phyloP scores from a whole-genome alignment of 2,888 invertebrate species.

The Melieria crassipennis region DNA sequence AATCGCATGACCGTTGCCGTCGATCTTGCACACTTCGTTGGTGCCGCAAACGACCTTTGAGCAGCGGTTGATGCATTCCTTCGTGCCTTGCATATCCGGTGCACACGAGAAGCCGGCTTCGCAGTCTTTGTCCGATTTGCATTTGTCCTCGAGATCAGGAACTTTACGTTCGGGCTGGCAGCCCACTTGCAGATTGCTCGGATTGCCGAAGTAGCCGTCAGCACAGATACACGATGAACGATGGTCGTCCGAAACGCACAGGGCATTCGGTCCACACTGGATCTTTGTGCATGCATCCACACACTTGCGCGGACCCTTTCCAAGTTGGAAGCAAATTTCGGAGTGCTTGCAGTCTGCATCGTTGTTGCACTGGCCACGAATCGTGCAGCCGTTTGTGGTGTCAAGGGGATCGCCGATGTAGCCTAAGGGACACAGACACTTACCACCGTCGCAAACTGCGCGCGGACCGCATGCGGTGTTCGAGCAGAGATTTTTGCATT shows the following conservation, averaged over 20 bases:
- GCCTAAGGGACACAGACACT: slow-evolving; percentile 82
- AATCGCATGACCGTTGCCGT: slow-evolving; percentile 74
- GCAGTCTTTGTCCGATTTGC: slow-evolving; percentile 78
- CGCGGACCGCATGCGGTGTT: slow-evolving; percentile 82
- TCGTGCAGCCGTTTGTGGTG: slow-evolving; percentile 74
- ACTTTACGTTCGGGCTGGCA: slow-evolving; percentile 78
- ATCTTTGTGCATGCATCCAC: slow-evolving; percentile 87
- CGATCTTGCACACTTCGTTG: slow-evolving; percentile 81
- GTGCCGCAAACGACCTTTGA: slow-evolving; percentile 82
- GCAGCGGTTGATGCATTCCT: slow-evolving; percentile 82
- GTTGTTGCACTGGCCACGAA: slow-evolving; percentile 80
- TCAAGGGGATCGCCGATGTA: slow-evolving; percentile 81
- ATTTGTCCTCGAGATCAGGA: slow-evolving; percentile 70
- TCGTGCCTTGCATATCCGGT: slow-evolving; percentile 71
- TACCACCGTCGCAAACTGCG: slow-evolving; percentile 82
- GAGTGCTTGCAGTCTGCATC: slow-evolving; percentile 84
- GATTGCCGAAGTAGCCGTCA: slow-evolving; percentile 84
- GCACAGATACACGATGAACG: slow-evolving; percentile 87
- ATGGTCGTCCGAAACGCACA: slow-evolving; percentile 86
- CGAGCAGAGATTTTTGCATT: slow-evolving; percentile 81
- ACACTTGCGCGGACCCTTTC: slow-evolving; percentile 81
- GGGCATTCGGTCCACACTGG: slow-evolving; percentile 90
- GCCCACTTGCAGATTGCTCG: slow-evolving; percentile 80
- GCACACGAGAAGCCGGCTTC: slow-evolving; percentile 76
- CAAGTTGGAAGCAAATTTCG: slow-evolving; percentile 88